phyloP scores from a whole-genome alignment of 1,140 invertebrate species.

The Nephila pilipes region DNA sequence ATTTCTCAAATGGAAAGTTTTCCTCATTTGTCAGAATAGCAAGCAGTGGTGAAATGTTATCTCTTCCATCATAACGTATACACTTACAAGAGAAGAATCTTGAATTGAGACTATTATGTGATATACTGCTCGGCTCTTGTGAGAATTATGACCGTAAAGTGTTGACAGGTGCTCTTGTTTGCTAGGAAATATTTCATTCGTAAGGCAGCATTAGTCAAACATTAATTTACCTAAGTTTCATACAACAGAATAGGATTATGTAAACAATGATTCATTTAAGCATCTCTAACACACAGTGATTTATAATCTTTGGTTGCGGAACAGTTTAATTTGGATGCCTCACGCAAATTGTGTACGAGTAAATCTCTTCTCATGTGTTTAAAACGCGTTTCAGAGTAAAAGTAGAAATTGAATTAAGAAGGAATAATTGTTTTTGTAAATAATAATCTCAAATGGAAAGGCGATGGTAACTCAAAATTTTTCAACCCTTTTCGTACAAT shows the following conservation, averaged over 20 bases:
- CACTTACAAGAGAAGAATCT: background rate
- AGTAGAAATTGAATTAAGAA: too few relatives aligned
- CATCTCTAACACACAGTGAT: background rate
- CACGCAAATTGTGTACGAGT: background rate
- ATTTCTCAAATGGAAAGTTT: background rate
- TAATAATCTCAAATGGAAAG: too few relatives aligned
- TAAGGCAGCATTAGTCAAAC: background rate
- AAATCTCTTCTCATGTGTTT: background rate
- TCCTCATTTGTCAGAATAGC: background rate
- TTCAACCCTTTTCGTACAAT: too few relatives aligned
- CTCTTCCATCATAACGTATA: background rate
- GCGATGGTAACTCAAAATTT: too few relatives aligned
- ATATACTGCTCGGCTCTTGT: background rate
- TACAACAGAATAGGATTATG: background rate
- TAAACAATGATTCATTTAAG: conserved; percentile 7
- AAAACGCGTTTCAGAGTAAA: too few relatives aligned
- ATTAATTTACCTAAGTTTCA: background rate
- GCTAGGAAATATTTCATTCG: background rate
- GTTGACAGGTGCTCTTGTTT: background rate
- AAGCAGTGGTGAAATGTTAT: background rate
- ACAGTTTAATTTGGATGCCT: background rate
- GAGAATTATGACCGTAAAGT: conserved; percentile 27
- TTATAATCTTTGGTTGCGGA: background rate
- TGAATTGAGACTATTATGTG: background rate
- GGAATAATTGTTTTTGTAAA: too few relatives aligned